Percentiles rank a stretch among this genome's conserved stretches.
These are phyloP conservation scores for Heliconius sara DNA, from an alignment of 2,888 invertebrate genomes.

Conservation along the genomic window DNA sequence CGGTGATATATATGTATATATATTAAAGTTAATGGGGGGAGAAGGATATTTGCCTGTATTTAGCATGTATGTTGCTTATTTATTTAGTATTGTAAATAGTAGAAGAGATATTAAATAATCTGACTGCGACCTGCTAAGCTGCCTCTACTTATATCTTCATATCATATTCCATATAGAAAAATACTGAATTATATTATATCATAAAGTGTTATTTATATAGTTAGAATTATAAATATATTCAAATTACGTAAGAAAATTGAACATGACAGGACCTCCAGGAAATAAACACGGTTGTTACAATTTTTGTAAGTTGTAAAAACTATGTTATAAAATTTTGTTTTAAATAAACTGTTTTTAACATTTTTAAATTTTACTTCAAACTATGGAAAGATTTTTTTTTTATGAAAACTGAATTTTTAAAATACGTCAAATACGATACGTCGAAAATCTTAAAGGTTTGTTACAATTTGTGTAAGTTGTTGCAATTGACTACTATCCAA, in stretches of 20 bases:
- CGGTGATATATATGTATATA: background rate
- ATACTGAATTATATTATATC: conserved; percentile 9
- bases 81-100: conserved; percentile 29
- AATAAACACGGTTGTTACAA: background rate
- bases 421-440: too few relatives aligned
- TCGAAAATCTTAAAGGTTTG: too few relatives aligned
- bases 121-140: conserved; percentile 19
- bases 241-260: background rate
- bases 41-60: conserved; percentile 37
- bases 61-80: conserved; percentile 37
- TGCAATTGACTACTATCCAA: background rate
- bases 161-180: conserved; percentile 17
- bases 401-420: too few relatives aligned
- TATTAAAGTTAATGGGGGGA: background rate
- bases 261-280: background rate
- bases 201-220: background rate
- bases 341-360: too few relatives aligned
- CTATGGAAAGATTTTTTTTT: too few relatives aligned
- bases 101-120: conserved; percentile 17
- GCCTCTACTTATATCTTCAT: conserved; percentile 10
- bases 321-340: too few relatives aligned
- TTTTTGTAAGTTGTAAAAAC: background rate
- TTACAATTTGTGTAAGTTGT: background rate
- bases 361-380: too few relatives aligned
- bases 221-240: background rate